Conservation (phyloP, 1,140 invertebrate genomes). For the Ectropis grisescens region DNA sequence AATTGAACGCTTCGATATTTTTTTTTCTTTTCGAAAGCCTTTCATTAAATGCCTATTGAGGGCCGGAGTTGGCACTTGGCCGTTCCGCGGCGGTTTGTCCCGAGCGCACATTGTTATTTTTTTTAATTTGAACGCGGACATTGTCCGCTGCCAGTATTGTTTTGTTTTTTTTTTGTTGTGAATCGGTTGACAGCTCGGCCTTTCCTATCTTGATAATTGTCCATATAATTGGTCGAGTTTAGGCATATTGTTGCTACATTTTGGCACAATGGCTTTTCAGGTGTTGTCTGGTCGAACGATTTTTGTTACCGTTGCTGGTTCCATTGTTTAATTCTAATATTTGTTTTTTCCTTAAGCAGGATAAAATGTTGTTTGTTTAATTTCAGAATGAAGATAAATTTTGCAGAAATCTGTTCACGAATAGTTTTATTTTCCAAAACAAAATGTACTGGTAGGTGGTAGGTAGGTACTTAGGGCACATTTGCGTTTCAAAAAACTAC, state of each 20-base stretch:
- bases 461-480: too few relatives aligned
- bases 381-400: too few relatives aligned
- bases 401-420: too few relatives aligned
- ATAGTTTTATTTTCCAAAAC: too few relatives aligned
- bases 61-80: slow-evolving; percentile 9
- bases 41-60: slow-evolving; percentile 16
- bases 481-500: too few relatives aligned
- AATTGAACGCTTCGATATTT: slow-evolving; percentile 39
- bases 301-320: too few relatives aligned
- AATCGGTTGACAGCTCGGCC: slow-evolving; percentile 24
- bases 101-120: slow-evolving; percentile 32
- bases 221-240: slow-evolving; percentile 52
- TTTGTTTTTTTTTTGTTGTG: slow-evolving; percentile 35
- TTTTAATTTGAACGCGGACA: slow-evolving; percentile 30
- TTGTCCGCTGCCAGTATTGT: slow-evolving; percentile 22
- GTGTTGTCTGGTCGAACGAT: neutral
- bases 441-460: too few relatives aligned
- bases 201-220: slow-evolving; percentile 46
- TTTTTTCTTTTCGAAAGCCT: slow-evolving; percentile 7
- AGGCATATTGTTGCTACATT: slow-evolving; percentile 35
- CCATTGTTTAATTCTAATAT: too few relatives aligned
- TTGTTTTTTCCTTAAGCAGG: too few relatives aligned
- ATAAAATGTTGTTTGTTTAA: too few relatives aligned
- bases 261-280: slow-evolving; percentile 3
- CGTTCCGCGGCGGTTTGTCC: slow-evolving; percentile 21